Conservation (phyloP, 2,797 vertebrate genomes). For the Poeciliopsis turneri region DNA sequence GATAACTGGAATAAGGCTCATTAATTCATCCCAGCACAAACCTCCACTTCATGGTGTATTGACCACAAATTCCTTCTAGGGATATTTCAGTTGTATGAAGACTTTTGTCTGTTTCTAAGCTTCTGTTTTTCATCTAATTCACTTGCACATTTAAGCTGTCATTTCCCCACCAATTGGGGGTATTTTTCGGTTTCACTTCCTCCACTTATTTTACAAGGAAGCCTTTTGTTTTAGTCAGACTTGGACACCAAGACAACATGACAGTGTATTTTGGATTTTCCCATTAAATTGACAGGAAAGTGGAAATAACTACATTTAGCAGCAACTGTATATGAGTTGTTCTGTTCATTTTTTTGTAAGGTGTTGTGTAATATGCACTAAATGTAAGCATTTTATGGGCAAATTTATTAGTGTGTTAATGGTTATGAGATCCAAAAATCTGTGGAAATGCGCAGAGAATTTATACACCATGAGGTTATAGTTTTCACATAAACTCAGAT, state of each 20-base stretch:
- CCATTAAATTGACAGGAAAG: conserved; percentile 35
- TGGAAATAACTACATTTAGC: conserved; percentile 17
- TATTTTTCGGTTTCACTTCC: conserved; percentile 57
- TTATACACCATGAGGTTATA: too few species aligned
- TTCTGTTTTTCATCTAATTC: conserved; percentile 61
- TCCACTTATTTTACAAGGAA: conserved; percentile 65
- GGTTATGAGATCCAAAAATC: neutral
- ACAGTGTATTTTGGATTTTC: conserved; percentile 54
- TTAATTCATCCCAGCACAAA: conserved; percentile 69
- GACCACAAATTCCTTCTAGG: conserved; percentile 60
- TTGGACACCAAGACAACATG: conserved; percentile 29
- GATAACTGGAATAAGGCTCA: conserved; percentile 62
- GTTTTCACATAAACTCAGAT: too few species aligned
- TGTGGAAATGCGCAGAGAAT: neutral
- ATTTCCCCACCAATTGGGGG: conserved; percentile 40
- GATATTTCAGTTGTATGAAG: conserved; percentile 67
- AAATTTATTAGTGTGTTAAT: neutral
- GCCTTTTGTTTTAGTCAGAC: conserved; percentile 38
- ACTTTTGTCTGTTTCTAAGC: conserved; percentile 71
- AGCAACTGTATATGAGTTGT: too few species aligned
- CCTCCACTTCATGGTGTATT: conserved; percentile 60
- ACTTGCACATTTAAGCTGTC: conserved; percentile 47
- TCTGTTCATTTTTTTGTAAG: neutral
- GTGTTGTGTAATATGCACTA: conserved; percentile 7
- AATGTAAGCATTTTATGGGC: neutral